These are phyloP conservation scores for Zaprionus ornatus DNA, from an alignment of 1,140 invertebrate species.

Conservation along the genomic window DNA sequence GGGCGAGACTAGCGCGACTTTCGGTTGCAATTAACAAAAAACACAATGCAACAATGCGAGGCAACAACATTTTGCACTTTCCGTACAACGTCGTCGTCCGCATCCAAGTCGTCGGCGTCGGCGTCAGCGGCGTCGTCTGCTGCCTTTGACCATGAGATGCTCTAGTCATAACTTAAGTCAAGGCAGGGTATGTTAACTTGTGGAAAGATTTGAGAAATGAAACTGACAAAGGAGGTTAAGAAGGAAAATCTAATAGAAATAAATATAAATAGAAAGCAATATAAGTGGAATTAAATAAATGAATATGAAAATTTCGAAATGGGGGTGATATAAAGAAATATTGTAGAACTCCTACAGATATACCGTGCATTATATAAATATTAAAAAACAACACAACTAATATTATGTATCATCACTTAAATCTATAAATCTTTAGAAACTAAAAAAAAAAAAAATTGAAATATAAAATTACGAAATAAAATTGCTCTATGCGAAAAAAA, in stretches of 20 bases:
- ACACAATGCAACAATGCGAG: constrained; percentile 47
- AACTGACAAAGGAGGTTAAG: background rate
- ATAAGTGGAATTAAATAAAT: no score
- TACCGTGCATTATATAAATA: no score
- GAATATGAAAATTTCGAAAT: no score
- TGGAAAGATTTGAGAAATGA: background rate
- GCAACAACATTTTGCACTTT: constrained; percentile 64
- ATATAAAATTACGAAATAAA: no score
- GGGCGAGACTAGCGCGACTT: constrained; percentile 26
- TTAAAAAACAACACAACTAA: no score
- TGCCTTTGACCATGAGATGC: constrained; percentile 46
- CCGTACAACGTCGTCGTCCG: background rate
- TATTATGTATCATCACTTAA: no score
- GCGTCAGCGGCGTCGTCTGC: background rate
- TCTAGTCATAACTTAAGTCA: constrained; percentile 2
- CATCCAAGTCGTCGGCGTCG: background rate
- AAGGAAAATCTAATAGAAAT: background rate
- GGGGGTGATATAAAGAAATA: no score
- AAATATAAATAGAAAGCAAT: background rate
- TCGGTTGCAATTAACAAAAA: constrained; percentile 57
- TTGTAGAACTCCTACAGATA: no score
- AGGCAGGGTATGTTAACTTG: background rate
- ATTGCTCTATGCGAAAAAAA: no score
- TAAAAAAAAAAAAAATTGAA: no score
- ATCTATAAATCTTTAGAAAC: no score